Evolutionary conservation across 2,797 vertebrate genomes (phyloP).

Genomic region (Cyprinella venusta): DNA sequence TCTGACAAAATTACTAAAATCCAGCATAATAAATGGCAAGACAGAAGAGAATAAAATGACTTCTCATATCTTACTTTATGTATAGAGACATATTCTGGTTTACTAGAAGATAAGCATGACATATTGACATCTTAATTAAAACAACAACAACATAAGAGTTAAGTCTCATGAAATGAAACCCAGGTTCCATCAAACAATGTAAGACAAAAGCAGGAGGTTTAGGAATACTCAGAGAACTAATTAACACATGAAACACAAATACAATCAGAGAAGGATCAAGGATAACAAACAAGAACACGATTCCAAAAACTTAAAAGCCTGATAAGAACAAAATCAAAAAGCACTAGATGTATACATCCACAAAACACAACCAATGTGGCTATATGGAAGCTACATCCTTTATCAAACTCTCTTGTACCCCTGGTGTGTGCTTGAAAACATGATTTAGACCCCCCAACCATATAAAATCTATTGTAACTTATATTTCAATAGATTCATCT

Average conservation of each 20-base stretch:
- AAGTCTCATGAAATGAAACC: background rate
- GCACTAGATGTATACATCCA: no score
- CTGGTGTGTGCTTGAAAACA: conserved; percentile 7
- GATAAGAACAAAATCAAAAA: background rate
- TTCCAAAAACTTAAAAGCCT: background rate
- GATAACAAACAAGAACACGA: background rate
- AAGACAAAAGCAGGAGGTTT: conserved; percentile 2
- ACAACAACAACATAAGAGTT: no score
- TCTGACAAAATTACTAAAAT: background rate
- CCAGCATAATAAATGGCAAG: background rate
- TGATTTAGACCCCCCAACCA: background rate
- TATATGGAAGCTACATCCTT: background rate
- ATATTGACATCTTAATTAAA: no score
- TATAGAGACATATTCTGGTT: no score
- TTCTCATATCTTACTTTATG: background rate
- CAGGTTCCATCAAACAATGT: background rate
- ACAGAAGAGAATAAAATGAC: background rate
- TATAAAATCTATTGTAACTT: background rate
- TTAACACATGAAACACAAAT: conserved; percentile 13
- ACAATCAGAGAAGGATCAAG: background rate
- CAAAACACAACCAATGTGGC: background rate
- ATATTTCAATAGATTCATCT: conserved; percentile 13
- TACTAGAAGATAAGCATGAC: no score
- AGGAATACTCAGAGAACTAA: background rate
- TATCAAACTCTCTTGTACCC: background rate